These are phyloP conservation scores for Romanogobio albipinnatus DNA, from an alignment of 2,113 vertebrate species.

Conservation along the genomic window DNA sequence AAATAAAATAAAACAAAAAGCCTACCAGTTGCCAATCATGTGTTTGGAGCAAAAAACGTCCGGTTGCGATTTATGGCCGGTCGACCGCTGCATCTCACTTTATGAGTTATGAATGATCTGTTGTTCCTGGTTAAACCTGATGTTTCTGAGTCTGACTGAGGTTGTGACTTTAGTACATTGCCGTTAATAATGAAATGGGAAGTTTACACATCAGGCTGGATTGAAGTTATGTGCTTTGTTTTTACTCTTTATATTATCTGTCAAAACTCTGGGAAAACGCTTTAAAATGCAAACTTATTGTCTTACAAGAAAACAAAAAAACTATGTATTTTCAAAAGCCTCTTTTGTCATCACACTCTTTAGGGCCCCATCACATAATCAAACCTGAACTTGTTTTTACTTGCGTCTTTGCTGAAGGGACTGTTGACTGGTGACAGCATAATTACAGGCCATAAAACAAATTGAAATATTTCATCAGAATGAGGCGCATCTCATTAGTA, in stretches of 20 bases:
- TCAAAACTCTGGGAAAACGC: neutral
- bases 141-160: neutral
- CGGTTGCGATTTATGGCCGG: too few relatives aligned
- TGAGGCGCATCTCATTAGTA: constrained; percentile 14
- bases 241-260: neutral
- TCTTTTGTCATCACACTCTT: constrained; percentile 10
- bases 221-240: neutral
- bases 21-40: too few relatives aligned
- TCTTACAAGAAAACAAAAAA: neutral
- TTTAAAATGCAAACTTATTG: neutral
- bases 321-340: neutral
- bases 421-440: constrained; percentile 56
- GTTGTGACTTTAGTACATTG: neutral
- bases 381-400: constrained; percentile 65
- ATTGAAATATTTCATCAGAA: constrained; percentile 59
- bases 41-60: too few relatives aligned
- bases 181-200: neutral
- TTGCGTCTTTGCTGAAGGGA: constrained; percentile 54
- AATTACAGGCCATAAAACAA: constrained; percentile 65
- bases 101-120: too few relatives aligned
- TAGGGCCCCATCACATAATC: constrained; percentile 35
- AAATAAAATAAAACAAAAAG: too few relatives aligned
- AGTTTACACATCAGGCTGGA: neutral
- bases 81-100: too few relatives aligned
- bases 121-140: neutral